Evolutionary conservation across 2,797 vertebrate genomes (phyloP), one percentile per base, ranked within the genome.

Genomic region (Basileuterus tristriatus): DNA sequence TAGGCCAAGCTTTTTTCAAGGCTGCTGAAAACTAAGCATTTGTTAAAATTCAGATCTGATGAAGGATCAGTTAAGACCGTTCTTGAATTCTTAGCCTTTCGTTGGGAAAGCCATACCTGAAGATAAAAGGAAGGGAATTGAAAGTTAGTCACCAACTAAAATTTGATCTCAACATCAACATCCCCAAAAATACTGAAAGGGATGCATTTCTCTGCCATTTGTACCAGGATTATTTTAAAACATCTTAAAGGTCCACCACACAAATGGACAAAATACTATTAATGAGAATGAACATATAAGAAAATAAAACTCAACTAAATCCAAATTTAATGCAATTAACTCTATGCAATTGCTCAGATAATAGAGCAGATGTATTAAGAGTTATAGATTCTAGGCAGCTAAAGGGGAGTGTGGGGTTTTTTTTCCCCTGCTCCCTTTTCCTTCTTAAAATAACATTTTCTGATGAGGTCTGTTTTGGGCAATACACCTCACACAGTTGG

Each of bases 31-130:
- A 98, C 97, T 98, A 98, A 98, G 98, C 97, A 98, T 98, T 97
- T 98, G 97, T 98, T 98, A 98, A 98, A 95, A 98, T 98, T 98
- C 98, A 98, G 98, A 98, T 98, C 97, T 98, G 98, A 98, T 98
- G 98, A 98, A 98, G 98, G 98, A 98, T 98, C 98, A 98, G 98
- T 98, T 98, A 98, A 98, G 98, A 98, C 98, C 98, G 97, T 98
- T 98, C 98, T 98, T 98, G 98, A 98, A 98, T 98, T 98, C 98
- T 98, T 99, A 99, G 99, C 99, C 99, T 99, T 99, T 99, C 98
- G 99, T 99, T 98, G 99, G 99, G 98, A 99, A 99, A 99, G 99
- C 99, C 99, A 99, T 99, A 99, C 99, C 99, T 99, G 98, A 98
- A 98, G 98, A 98, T 98, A 99, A 98, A 99, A 98, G 98, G 99